These are phyloP conservation scores for Peromyscus californicus DNA, from an alignment of 2,113 vertebrate species.

Conservation along the genomic window DNA sequence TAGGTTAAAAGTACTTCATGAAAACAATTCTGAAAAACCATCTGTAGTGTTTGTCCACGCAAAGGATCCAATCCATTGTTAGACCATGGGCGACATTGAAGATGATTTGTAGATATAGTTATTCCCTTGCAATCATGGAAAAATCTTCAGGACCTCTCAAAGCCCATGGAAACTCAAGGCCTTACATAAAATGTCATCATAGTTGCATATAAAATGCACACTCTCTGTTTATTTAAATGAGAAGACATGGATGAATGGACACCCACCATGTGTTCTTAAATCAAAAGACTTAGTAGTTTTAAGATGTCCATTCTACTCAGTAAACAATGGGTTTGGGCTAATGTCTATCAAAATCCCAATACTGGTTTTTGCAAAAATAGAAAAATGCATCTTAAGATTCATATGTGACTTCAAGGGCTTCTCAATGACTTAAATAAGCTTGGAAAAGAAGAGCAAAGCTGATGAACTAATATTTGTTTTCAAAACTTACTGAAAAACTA, in stretches of 20 bases:
- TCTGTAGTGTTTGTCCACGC: not conserved
- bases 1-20: not conserved
- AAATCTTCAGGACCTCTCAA: not conserved
- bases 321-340: not conserved
- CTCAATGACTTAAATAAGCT: not conserved
- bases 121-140: not conserved
- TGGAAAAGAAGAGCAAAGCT: not conserved
- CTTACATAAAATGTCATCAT: not conserved
- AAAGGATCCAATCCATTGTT: not conserved
- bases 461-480: not conserved
- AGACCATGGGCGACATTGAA: not conserved
- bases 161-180: not conserved
- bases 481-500: not conserved
- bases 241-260: not conserved
- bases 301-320: not conserved
- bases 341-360: not conserved
- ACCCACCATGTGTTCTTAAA: not conserved
- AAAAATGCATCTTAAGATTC: not conserved
- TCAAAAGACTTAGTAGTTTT: not conserved
- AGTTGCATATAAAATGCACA: not conserved
- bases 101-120: not conserved
- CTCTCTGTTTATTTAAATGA: not conserved
- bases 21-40: not conserved
- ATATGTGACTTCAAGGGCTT: not conserved
- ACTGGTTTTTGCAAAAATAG: not conserved